These are phyloP conservation scores for Poecile atricapillus DNA, from an alignment of 2,113 vertebrate species.

Conservation along the genomic window DNA sequence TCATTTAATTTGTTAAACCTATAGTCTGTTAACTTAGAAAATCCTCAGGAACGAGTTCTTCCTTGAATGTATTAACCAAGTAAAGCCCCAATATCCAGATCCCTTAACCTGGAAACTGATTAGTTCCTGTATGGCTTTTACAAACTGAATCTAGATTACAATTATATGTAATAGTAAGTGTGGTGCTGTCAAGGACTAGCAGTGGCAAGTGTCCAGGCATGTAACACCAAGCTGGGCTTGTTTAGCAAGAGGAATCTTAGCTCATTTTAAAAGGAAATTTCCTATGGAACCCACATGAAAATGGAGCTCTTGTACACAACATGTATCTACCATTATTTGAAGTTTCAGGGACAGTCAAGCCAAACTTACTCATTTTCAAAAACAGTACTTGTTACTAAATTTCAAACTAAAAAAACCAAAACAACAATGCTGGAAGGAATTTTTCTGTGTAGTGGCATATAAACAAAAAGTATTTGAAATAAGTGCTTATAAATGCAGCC, in stretches of 20 bases:
- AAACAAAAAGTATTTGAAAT: not conserved
- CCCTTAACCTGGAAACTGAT: not conserved
- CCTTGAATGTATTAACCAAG: not conserved
- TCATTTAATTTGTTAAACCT: not conserved
- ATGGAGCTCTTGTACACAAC: not conserved
- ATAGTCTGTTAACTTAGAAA: not conserved
- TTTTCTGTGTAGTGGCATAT: not conserved
- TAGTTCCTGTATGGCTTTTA: not conserved
- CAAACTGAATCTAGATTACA: not conserved
- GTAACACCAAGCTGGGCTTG: not conserved
- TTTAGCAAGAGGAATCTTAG: not conserved
- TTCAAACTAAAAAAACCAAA: not conserved
- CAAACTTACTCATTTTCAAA: not conserved
- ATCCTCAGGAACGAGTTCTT: not conserved
- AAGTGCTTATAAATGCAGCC: not conserved
- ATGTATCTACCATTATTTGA: not conserved
- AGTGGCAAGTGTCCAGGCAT: not conserved
- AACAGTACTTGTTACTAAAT: not conserved
- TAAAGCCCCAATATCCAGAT: not conserved
- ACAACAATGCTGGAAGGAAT: not conserved
- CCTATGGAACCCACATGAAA: not conserved
- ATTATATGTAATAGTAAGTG: not conserved
- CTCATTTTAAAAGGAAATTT: not conserved
- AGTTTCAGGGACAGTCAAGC: not conserved
- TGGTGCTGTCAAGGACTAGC: not conserved